Evolutionary conservation across 2,113 vertebrate genomes (phyloP), one percentile per base, ranked within the genome.

Genomic region (Pavo muticus): DNA sequence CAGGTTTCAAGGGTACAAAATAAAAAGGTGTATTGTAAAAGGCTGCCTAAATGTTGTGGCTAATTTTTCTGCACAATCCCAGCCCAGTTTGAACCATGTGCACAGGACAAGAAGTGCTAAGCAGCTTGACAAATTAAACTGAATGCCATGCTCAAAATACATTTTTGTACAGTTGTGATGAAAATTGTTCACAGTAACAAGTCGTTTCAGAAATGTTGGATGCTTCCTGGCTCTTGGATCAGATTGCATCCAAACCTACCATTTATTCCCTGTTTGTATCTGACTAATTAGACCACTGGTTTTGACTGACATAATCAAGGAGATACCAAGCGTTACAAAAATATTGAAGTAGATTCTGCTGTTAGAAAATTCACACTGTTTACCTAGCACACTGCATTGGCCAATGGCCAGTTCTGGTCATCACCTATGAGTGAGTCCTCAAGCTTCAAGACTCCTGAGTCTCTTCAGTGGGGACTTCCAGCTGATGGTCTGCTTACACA

Each of bases 401-500:
- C 76, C 71, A 23, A 17, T 19, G 11, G 37, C 74, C 9, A 7
- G 23, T 68, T 94, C 70, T 75, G 83, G 86, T 90, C 83, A 78
- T 42, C 29, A n/a, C 48, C 47, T 81, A 87, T 57, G 60, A 68
- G 39, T 21, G 61, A 80, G 44, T 78, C 90, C 70, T 50, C 35
- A 59, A 29, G 37, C 57, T 54, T 47, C 32, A 37, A 68, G 42
- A 64, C 35, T 81, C 56, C 71, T 0, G 0, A 86, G 20, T 52
- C 35, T 84, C 69, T 93, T 93, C 47, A n/a, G 44, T 29, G 63
- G 27, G 19, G 71, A 60, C 5, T 72, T 95, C 90, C 86, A 95
- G 90, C 90, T 95, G 85, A 90, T 73, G 81, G 52, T 65, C 79
- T 94, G 95, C 91, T 93, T 95, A 93, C 80, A 67, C 79, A 92